Percentiles rank a stretch among this genome's conserved stretches.
These are phyloP conservation scores for Neolamprologus hecqui DNA, from an alignment of 2,113 vertebrate genomes.

Conservation along the genomic window DNA sequence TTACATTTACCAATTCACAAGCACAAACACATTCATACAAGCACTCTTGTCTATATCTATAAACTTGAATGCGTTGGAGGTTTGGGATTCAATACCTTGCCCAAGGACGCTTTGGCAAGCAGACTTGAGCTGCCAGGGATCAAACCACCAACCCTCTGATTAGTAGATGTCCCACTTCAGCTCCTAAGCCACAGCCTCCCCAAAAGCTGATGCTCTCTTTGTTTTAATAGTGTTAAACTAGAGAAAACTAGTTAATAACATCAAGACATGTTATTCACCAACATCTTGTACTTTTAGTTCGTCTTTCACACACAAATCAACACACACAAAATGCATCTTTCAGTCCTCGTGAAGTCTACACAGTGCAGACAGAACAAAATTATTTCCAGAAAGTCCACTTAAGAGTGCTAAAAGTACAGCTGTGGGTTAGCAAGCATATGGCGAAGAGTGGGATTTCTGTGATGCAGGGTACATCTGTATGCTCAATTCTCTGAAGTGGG, in stretches of 20 bases:
- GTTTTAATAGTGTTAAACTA: neutral
- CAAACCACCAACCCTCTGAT: neutral
- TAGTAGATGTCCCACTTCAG: neutral
- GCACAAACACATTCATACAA: neutral
- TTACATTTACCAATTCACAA: neutral
- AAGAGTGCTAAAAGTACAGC: neutral
- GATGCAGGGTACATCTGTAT: neutral
- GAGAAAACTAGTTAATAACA: neutral
- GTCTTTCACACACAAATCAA: neutral
- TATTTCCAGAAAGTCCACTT: neutral
- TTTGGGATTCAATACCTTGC: neutral
- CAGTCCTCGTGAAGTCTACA: neutral
- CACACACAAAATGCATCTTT: neutral
- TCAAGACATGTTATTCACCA: neutral
- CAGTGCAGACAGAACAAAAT: neutral
- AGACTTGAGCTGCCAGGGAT: neutral
- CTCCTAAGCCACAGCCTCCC: neutral
- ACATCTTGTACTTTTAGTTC: neutral
- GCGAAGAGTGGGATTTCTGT: neutral
- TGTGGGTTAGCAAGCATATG: neutral
- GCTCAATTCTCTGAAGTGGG: slow-evolving; percentile 15
- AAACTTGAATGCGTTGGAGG: neutral
- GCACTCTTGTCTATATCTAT: neutral
- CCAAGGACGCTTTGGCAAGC: neutral
- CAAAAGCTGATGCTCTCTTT: neutral